Conservation (phyloP, 1,140 invertebrate genomes). For the Elysia chlorotica region DNA sequence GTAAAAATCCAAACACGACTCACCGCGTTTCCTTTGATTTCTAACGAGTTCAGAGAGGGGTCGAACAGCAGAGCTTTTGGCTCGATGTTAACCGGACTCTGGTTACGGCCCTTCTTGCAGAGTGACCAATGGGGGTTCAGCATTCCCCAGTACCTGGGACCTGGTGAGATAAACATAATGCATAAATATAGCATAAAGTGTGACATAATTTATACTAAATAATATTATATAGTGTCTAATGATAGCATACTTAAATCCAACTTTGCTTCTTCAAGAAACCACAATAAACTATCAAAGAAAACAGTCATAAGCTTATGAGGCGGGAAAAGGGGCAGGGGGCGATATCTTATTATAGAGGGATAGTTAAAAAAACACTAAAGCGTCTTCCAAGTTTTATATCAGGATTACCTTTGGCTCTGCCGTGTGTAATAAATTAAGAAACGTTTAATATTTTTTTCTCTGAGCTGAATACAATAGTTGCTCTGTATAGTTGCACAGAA, state of each 20-base stretch:
- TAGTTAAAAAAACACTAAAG: no score
- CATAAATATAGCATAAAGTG: background rate
- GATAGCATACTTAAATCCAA: background rate
- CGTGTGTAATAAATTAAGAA: no score
- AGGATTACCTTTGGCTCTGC: no score
- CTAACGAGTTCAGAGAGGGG: constrained; percentile 83
- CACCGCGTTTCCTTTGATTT: constrained; percentile 90
- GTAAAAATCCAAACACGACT: constrained; percentile 37
- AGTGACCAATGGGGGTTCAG: constrained; percentile 96
- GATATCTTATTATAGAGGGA: no score
- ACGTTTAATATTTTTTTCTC: no score
- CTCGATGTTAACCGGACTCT: constrained; percentile 94
- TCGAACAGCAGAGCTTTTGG: constrained; percentile 90
- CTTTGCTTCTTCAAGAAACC: background rate
- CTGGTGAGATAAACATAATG: constrained; percentile 67
- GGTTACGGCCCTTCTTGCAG: constrained; percentile 90
- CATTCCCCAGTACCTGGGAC: constrained; percentile 94
- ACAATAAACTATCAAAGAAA: background rate
- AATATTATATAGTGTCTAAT: background rate
- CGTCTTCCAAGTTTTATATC: no score
- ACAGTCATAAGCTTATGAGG: background rate
- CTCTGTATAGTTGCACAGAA: background rate
- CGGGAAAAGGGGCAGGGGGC: background rate
- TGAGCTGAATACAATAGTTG: no score
- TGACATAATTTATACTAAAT: background rate